Evolutionary conservation across 2,113 vertebrate genomes (phyloP).

Genomic region (Forbesichthys papilliferus): DNA sequence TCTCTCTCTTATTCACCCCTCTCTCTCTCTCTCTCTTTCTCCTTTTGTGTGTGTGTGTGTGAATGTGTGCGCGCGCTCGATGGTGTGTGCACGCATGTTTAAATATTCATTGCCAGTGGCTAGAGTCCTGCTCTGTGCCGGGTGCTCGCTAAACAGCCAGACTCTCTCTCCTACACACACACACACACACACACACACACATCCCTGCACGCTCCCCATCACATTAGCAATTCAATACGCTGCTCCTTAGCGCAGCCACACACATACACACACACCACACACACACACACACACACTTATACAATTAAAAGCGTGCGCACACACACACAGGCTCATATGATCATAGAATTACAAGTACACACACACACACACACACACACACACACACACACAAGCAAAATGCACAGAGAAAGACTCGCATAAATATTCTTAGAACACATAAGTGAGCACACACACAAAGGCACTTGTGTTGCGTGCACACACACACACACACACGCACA

Average conservation of each 20-base stretch:
- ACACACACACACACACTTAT: neutral
- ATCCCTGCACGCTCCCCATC: neutral
- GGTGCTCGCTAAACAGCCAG: neutral
- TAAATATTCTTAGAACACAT: too few species aligned
- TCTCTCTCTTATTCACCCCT: too few species aligned
- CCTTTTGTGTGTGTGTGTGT: too few species aligned
- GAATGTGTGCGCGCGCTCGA: too few species aligned
- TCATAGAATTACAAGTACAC: neutral
- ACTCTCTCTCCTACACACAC: neutral
- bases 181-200: neutral
- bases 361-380: neutral
- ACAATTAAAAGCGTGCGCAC: neutral
- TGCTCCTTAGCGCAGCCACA: neutral
- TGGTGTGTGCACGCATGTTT: neutral
- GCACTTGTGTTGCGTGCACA: neutral
- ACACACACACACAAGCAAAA: neutral
- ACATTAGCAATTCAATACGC: slow-evolving; percentile 3
- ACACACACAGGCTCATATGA: neutral
- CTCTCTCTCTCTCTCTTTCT: neutral
- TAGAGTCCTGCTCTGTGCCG: neutral
- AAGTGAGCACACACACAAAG: too few species aligned
- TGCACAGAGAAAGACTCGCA: too few species aligned
- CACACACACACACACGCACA: neutral
- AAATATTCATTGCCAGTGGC: slow-evolving; percentile 1
- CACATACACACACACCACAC: neutral